phyloP scores from a whole-genome alignment of 2,797 vertebrate species.

The Capromys pilorides region DNA sequence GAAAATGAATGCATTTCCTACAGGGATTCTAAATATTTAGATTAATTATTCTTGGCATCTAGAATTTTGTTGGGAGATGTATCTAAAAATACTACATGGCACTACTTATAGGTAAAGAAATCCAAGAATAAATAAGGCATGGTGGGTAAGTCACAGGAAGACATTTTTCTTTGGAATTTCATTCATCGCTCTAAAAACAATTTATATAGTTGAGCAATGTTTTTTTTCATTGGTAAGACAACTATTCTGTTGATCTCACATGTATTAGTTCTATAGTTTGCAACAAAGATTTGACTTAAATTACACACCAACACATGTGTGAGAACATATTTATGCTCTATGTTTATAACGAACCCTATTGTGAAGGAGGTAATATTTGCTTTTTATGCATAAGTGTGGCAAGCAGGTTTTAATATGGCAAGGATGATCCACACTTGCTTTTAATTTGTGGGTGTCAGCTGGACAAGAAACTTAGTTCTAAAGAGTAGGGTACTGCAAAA shows the following conservation, averaged over 20 bases:
- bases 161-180: slow-evolving; percentile 4
- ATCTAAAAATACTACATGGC: slow-evolving; percentile 30
- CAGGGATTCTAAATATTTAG: slow-evolving; percentile 60
- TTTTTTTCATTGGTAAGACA: slow-evolving; percentile 26
- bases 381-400: neutral
- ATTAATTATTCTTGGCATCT: slow-evolving; percentile 32
- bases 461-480: neutral
- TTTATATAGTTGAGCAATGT: neutral
- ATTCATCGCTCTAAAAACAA: neutral
- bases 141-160: neutral
- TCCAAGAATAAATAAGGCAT: slow-evolving; percentile 30
- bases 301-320: neutral
- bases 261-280: neutral
- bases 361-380: neutral
- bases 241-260: neutral
- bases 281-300: slow-evolving; percentile 13
- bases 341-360: neutral
- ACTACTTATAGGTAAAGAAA: neutral
- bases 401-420: neutral
- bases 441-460: neutral
- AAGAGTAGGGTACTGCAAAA: neutral
- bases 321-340: neutral
- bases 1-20: slow-evolving; percentile 51
- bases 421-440: neutral
- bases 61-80: slow-evolving; percentile 35